Base-by-base conservation (phyloP, 1,140 invertebrate species). In the Dufourea novaeangliae region DNA sequence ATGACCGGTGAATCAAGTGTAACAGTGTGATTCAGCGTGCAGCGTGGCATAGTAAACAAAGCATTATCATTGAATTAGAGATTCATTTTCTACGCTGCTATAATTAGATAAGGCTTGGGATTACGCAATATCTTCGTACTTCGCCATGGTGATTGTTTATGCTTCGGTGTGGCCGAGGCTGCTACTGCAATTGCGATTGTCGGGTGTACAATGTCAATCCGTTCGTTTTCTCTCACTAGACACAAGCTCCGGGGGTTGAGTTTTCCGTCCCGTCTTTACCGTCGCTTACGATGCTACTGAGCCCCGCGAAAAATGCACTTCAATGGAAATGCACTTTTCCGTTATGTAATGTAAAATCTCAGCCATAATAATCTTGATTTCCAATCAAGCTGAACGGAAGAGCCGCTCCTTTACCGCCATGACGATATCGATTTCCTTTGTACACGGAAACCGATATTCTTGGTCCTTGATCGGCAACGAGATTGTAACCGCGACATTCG, bases 141-240 rank as follows among this genome's bases (percentile, higher is more conserved):
- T 92, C 87, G 91, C 91, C 91, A 92, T 92, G 80, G 83, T 89
- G 87, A 86, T 83, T 75, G 50, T 80, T 82, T 76, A 79, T 72
- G 74, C 76, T 73, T 50, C 70, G 29, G 29, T 22, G 25, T 50
- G 57, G n/a, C 41, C 46, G 46, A 6, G 67, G 20, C 5, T n/a
- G 22, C 39, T 29, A 69, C 41, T 61, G 79, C 57, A 41, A 66
- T 77, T 56, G 25, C 25, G 17, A 57, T 52, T 46, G 46, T 54
- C 61, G 68, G 39, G 37, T 69, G n/a, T 69, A n/a, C 34, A 56
- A 78, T 2, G 39, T 77, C 22, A 61, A 61, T 14, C 20, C 25
- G 54, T 29, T 44, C 54, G 44, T 17, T 39, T 41, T 66, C 39
- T 14, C 8, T 22, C 32, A 64, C 39, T 39, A 8, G 0, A 17